phyloP scores from a whole-genome alignment of 2,113 vertebrate species.

The Austrofundulus limnaeus region DNA sequence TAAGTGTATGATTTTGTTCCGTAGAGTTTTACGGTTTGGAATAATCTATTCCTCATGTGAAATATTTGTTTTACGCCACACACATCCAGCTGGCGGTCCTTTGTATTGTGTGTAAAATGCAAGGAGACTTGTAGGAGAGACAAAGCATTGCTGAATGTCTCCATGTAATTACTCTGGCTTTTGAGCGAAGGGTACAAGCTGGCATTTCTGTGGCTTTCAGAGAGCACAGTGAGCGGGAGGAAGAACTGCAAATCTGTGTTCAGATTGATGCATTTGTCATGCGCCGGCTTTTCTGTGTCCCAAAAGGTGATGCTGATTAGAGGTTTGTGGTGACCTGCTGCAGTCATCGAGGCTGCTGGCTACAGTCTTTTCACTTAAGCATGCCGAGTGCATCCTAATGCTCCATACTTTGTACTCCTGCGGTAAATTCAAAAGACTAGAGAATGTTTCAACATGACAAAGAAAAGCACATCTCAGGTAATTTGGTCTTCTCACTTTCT shows the following conservation, averaged over 20 bases:
- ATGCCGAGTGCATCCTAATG: neutral
- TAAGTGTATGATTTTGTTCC: neutral
- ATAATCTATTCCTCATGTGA: neutral
- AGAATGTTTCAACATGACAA: neutral
- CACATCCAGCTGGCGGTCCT: neutral
- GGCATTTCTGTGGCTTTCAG: slow-evolving; percentile 31
- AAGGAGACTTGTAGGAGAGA: neutral
- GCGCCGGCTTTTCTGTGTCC: neutral
- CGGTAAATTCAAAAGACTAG: neutral
- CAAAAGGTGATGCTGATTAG: slow-evolving; percentile 27
- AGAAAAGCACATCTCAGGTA: neutral
- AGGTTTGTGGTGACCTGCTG: slow-evolving; percentile 21
- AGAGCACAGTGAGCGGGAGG: slow-evolving; percentile 17
- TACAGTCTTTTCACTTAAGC: neutral
- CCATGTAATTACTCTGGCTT: slow-evolving; percentile 10
- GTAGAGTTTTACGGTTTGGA: neutral
- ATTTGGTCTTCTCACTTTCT: neutral
- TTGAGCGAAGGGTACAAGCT: slow-evolving; percentile 14
- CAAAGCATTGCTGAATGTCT: neutral
- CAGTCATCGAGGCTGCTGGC: neutral
- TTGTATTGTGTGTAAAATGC: neutral
- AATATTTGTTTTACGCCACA: neutral
- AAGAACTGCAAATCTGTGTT: slow-evolving; percentile 12
- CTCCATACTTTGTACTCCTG: neutral
- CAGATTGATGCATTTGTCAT: neutral